These are phyloP conservation scores for Pteromalus puparum DNA, from an alignment of 1,140 invertebrate species.

Conservation along the genomic window DNA sequence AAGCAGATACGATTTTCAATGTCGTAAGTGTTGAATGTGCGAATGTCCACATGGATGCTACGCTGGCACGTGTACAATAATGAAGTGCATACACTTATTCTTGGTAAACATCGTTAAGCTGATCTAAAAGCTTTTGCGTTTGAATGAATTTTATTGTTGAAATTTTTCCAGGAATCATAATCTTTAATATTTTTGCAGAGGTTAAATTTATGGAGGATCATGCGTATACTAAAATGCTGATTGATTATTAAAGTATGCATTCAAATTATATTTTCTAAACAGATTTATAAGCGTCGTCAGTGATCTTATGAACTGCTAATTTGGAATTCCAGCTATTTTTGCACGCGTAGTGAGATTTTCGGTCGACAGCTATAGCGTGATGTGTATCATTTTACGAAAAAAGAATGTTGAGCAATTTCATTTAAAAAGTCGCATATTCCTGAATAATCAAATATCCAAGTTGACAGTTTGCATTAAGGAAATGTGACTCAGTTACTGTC, in stretches of 20 bases:
- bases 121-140: not conserved
- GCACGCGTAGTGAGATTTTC: not conserved
- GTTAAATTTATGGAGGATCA: too few species aligned
- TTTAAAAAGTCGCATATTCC: not conserved
- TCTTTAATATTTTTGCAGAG: too few species aligned
- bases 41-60: not conserved
- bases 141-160: too few species aligned
- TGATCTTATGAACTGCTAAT: not conserved
- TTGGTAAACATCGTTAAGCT: not conserved
- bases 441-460: not conserved
- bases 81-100: not conserved
- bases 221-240: too few species aligned
- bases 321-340: not conserved
- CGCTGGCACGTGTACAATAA: not conserved
- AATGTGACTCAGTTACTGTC: too few species aligned
- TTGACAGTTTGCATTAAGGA: too few species aligned
- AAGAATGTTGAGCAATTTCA: not conserved
- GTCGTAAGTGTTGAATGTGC: not conserved
- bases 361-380: not conserved
- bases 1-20: not conserved
- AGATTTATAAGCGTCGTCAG: too few species aligned
- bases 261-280: too few species aligned
- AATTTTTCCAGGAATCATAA: too few species aligned
- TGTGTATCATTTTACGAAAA: not conserved
- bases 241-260: too few species aligned